Evolutionary conservation across 2,888 invertebrate genomes (phyloP), one percentile per base, ranked within the genome.

Genomic region (Panopea generosa): DNA sequence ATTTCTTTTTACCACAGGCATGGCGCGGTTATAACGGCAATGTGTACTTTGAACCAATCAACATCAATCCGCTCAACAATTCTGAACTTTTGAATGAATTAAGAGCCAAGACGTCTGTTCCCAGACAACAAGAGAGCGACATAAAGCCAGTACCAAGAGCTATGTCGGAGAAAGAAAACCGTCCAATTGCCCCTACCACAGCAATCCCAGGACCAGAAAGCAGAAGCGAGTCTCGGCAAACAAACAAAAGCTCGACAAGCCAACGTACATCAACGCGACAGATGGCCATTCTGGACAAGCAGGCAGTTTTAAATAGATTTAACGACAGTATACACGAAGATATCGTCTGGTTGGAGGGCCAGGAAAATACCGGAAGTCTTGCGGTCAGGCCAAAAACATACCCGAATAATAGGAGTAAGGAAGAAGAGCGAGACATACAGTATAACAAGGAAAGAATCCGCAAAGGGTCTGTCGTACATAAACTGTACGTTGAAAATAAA

Each of bases 1-100:
- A 26, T 33, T 22, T 55, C 45, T 24, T 45, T 61, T 24, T 55
- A n/a, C 84, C 86, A 20, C 84, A 92, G 92, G 92, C 90, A 20
- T 92, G 92, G 92, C 78, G 88, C 62, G 92, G 92, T 43, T 92
- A 91, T 83, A 83, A 90, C 82, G 92, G 92, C 24, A 91, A 92
- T 73, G 86, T 92, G 9, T 92, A 92, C 74, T 92, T 92, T 83
- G 89, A 91, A 62, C 92, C 92, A 22, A 90, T 92, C 56, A 66
- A 81, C 16, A 87, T 90, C 14, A 80, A 85, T 24, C 70, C 70
- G 38, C 50, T 59, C n/a, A 75, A 79, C 45, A 27, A 43, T 22
- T 50, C 60, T 2, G 61, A 62, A 16, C 20, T 52, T 2, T 33
- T 33, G 11, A 33, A 33, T 33, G 4, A 4, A 7, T 40, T 27